Evolutionary conservation across 2,113 vertebrate genomes (phyloP).

Genomic region (Sorex fumeus): DNA sequence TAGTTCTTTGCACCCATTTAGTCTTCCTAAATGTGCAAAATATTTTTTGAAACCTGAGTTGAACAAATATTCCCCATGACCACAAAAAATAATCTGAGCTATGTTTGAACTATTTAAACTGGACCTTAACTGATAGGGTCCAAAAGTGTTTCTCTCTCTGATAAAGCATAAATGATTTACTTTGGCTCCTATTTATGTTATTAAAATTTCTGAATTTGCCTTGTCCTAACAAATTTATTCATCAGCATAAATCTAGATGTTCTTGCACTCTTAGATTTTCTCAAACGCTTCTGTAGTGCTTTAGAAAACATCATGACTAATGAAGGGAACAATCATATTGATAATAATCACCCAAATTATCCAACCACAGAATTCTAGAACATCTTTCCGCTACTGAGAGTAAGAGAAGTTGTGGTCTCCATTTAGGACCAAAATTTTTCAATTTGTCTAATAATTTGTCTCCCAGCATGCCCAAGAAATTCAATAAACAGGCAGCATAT

Average conservation of each 20-base stretch:
- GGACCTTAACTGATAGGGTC: slow-evolving; percentile 58
- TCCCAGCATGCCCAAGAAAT: neutral
- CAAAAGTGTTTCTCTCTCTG: slow-evolving; percentile 15
- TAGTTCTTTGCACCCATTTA: slow-evolving; percentile 37
- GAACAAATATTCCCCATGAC: slow-evolving; percentile 63
- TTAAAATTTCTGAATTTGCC: slow-evolving; percentile 54
- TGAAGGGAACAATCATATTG: neutral
- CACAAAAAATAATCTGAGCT: slow-evolving; percentile 57
- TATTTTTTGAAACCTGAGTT: slow-evolving; percentile 59
- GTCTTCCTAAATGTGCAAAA: slow-evolving; percentile 14
- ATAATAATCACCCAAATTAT: neutral
- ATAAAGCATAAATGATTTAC: slow-evolving; percentile 12
- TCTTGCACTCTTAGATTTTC: slow-evolving; percentile 33
- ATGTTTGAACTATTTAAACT: slow-evolving; percentile 63
- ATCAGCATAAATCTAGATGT: slow-evolving; percentile 50
- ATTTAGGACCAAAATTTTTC: neutral
- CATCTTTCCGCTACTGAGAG: slow-evolving; percentile 29
- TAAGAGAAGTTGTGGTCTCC: neutral
- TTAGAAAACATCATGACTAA: neutral
- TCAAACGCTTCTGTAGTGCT: slow-evolving; percentile 33
- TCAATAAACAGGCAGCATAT: neutral
- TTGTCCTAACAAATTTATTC: slow-evolving; percentile 49
- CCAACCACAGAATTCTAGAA: neutral
- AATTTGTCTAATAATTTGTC: slow-evolving; percentile 18
- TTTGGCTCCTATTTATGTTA: slow-evolving; percentile 69